Evolutionary conservation across 2,888 invertebrate genomes (phyloP).

Genomic region (Holacanthella duospinosa): DNA sequence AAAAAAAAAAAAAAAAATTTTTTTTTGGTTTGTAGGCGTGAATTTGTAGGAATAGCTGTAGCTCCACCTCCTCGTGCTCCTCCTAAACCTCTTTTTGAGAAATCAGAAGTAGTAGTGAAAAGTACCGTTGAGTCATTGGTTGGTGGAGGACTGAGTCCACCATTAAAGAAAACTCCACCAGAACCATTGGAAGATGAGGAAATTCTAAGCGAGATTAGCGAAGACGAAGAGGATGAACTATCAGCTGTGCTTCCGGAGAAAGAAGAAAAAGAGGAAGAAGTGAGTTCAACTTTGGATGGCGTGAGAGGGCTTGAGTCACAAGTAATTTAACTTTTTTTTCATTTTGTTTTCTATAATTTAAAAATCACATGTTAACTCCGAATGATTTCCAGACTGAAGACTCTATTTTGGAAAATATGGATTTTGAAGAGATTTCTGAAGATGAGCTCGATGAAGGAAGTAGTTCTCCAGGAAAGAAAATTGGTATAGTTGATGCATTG

Average conservation of each 20-base stretch:
- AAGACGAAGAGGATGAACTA: constrained; percentile 37
- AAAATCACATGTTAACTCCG: background rate
- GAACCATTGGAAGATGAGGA: constrained; percentile 12
- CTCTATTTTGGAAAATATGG: constrained; percentile 63
- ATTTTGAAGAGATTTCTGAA: constrained; percentile 82
- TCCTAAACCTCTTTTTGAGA: no score
- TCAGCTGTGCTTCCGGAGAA: constrained; percentile 16
- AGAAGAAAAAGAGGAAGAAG: constrained; percentile 12
- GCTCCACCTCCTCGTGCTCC: no score
- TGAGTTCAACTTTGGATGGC: constrained; percentile 6
- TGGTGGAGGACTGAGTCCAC: constrained; percentile 26
- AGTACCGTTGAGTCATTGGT: constrained; percentile 34
- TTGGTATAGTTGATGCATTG: constrained; percentile 72
- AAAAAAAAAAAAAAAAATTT: no score
- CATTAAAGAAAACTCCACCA: constrained; percentile 11
- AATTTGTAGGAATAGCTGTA: no score
- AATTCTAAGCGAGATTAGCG: constrained; percentile 37
- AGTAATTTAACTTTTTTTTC: background rate
- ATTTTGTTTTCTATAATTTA: background rate
- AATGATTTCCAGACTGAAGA: constrained; percentile 41
- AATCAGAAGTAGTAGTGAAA: no score
- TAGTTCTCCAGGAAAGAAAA: constrained; percentile 65
- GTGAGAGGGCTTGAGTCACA: background rate
- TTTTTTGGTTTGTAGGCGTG: no score
- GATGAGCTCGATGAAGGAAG: constrained; percentile 68